phyloP scores from a whole-genome alignment of 92 coral and sea anemone species.

The Pocillopora meandrina region DNA sequence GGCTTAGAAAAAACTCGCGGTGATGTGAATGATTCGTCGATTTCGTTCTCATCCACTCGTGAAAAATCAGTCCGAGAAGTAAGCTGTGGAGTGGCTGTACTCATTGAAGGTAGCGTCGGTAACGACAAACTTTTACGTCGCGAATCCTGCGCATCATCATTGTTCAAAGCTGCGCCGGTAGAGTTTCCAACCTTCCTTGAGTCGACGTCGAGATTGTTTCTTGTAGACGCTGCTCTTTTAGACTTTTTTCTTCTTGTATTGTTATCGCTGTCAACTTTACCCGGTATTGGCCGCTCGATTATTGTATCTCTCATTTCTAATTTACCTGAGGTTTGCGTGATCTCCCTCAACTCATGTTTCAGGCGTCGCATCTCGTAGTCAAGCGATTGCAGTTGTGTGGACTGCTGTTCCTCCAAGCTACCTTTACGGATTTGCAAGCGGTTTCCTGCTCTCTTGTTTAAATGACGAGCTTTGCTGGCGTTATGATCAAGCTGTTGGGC shows the following conservation, averaged over 20 bases:
- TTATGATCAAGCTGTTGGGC: conserved; percentile 77
- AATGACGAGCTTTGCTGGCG: conserved; percentile 72
- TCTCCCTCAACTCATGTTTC: conserved; percentile 75
- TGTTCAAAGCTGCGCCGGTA: neutral
- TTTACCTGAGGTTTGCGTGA: conserved; percentile 80
- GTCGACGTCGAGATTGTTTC: neutral
- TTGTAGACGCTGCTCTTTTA: conserved; percentile 10
- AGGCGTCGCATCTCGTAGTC: conserved; percentile 86
- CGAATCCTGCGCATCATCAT: neutral
- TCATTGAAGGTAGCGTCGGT: conserved; percentile 45
- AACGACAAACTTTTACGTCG: conserved; percentile 47
- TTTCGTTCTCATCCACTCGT: neutral
- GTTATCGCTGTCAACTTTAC: neutral
- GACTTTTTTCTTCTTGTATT: conserved; percentile 24
- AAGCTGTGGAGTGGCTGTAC: neutral
- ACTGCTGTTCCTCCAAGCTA: conserved; percentile 55
- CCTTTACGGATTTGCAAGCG: conserved; percentile 66
- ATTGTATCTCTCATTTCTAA: conserved; percentile 23
- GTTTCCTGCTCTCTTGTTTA: conserved; percentile 74
- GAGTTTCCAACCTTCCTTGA: neutral
- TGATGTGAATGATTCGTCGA: neutral
- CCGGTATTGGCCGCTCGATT: conserved; percentile 21
- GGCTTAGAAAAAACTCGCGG: conserved; percentile 3
- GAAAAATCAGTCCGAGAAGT: conserved; percentile 11
- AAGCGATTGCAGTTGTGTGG: conserved; percentile 63